These are phyloP conservation scores for Eolophus roseicapilla DNA, from an alignment of 2,113 vertebrate species.

Conservation along the genomic window DNA sequence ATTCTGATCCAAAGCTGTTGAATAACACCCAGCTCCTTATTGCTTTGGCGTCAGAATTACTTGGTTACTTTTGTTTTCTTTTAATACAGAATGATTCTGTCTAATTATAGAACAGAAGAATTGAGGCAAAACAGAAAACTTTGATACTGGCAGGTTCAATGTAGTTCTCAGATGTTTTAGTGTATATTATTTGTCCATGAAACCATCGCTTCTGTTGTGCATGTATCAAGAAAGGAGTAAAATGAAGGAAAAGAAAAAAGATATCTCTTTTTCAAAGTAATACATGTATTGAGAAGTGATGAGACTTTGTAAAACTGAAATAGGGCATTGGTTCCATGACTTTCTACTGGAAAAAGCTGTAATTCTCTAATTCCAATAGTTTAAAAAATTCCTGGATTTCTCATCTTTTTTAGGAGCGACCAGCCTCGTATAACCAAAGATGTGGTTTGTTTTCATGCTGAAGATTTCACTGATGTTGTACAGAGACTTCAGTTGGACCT, in stretches of 20 bases:
- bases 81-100: not conserved
- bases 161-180: not conserved
- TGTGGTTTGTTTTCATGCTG: conserved; percentile 96
- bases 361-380: not conserved
- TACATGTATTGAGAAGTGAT: not conserved
- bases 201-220: not conserved
- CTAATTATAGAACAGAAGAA: not conserved
- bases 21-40: not conserved
- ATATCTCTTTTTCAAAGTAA: not conserved
- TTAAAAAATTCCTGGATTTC: not conserved
- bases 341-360: not conserved
- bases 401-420: conserved; percentile 79
- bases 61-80: not conserved
- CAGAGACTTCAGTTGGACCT: conserved; percentile 95
- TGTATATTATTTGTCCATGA: not conserved
- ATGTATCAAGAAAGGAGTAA: not conserved
- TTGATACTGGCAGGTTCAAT: not conserved
- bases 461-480: conserved; percentile 96
- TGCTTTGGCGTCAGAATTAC: not conserved
- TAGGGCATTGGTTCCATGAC: not conserved
- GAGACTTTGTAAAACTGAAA: not conserved
- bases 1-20: not conserved
- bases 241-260: not conserved
- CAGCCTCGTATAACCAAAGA: conserved; percentile 97
- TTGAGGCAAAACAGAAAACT: not conserved